phyloP scores from a whole-genome alignment of 2,888 invertebrate species.

The Erynnis tages region DNA sequence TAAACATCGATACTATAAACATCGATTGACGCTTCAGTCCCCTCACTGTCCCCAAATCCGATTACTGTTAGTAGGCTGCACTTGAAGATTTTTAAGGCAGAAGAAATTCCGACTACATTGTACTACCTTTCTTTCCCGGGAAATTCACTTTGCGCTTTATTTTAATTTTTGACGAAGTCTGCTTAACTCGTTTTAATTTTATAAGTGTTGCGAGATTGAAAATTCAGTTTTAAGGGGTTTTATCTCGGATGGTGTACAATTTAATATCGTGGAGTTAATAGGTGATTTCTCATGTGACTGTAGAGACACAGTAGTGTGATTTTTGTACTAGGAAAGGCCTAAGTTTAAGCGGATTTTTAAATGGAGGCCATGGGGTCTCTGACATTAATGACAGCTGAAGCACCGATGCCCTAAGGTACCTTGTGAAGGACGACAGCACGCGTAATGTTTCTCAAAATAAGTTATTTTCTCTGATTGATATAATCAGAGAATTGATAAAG shows the following conservation, averaged over 20 bases:
- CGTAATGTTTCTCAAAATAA: too few species aligned
- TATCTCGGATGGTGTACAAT: neutral
- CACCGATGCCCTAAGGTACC: too few species aligned
- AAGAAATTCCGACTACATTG: constrained; percentile 34
- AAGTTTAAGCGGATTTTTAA: too few species aligned
- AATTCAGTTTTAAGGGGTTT: neutral
- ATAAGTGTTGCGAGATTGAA: neutral
- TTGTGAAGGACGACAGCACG: too few species aligned
- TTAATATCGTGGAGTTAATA: too few species aligned
- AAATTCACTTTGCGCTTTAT: constrained; percentile 1
- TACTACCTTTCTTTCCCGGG: constrained; percentile 28
- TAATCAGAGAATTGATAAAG: too few species aligned
- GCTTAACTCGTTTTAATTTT: neutral
- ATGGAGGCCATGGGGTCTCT: too few species aligned
- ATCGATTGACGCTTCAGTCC: neutral
- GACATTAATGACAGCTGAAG: too few species aligned
- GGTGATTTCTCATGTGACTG: too few species aligned
- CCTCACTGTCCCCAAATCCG: constrained; percentile 43
- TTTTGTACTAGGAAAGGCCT: too few species aligned
- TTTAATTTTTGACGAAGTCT: neutral
- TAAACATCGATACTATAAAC: constrained; percentile 30
- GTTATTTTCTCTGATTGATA: too few species aligned
- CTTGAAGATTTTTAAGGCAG: constrained; percentile 39
- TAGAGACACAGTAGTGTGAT: too few species aligned
- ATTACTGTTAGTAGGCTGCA: constrained; percentile 45